Evolutionary conservation across 1,140 invertebrate species (phyloP).

Genomic region (Acromyrmex echinatior): DNA sequence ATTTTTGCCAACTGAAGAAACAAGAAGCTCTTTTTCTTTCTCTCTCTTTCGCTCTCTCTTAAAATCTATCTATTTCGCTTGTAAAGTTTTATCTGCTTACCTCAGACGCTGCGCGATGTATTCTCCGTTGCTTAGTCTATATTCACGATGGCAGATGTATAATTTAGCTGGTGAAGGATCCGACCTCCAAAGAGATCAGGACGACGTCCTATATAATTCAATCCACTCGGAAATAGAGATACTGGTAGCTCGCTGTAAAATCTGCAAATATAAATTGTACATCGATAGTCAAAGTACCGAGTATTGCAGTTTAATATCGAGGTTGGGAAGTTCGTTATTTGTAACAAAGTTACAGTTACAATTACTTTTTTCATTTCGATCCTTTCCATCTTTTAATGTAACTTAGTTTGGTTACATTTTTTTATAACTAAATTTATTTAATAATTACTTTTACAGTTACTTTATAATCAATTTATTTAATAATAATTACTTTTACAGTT

Average conservation of each 20-base stretch:
- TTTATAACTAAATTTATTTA: too few species aligned
- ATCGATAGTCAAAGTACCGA: not conserved
- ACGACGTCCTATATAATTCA: conserved; percentile 30
- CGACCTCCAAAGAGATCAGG: conserved; percentile 44
- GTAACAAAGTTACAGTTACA: too few species aligned
- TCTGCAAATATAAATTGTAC: conserved; percentile 35
- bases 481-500: too few species aligned
- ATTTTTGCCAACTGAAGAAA: conserved; percentile 43
- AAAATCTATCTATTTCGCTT: not conserved
- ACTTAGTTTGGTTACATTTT: too few species aligned
- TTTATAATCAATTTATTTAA: too few species aligned
- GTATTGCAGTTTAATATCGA: conserved; percentile 2
- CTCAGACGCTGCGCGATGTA: conserved; percentile 32
- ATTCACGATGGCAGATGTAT: conserved; percentile 46
- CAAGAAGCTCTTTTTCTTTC: conserved; percentile 5
- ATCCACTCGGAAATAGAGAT: conserved; percentile 37
- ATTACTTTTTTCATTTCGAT: too few species aligned
- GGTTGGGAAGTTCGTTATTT: too few species aligned
- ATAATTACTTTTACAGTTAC: too few species aligned
- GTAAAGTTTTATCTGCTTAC: conserved; percentile 42
- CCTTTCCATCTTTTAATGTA: too few species aligned
- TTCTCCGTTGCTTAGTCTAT: conserved; percentile 30
- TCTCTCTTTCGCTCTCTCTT: too few species aligned
- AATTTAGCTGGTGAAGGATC: conserved; percentile 34
- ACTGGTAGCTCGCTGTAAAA: conserved; percentile 21